phyloP scores from a whole-genome alignment of 1,140 invertebrate species.

The Chironomus striatipennis region DNA sequence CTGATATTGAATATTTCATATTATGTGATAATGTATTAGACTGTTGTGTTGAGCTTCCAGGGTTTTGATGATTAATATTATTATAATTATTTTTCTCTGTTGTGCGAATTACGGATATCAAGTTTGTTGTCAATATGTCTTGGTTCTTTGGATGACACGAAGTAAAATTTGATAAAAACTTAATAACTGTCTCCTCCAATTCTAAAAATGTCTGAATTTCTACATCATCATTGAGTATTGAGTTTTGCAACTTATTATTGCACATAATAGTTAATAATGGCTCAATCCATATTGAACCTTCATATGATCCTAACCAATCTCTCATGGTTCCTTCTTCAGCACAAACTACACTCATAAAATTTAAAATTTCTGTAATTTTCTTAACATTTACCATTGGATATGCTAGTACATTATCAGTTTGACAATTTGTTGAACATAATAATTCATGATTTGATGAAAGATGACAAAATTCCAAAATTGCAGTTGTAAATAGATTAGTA shows the following conservation, averaged over 20 bases:
- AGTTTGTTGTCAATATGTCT: constrained; percentile 65
- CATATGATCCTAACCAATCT: constrained; percentile 72
- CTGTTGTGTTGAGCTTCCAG: constrained; percentile 45
- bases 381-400: constrained; percentile 32
- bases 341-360: constrained; percentile 72
- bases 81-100: constrained; percentile 25
- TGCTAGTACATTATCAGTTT: constrained; percentile 44
- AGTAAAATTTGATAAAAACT: constrained; percentile 67
- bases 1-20: constrained; percentile 51
- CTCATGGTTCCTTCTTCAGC: constrained; percentile 64
- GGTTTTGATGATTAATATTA: constrained; percentile 34
- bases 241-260: constrained; percentile 38
- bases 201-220: constrained; percentile 49
- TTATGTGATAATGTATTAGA: constrained; percentile 26
- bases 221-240: constrained; percentile 42
- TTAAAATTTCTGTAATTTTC: constrained; percentile 54
- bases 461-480: constrained; percentile 48
- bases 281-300: constrained; percentile 75
- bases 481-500: constrained; percentile 53
- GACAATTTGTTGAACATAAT: constrained; percentile 26
- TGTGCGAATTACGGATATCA: constrained; percentile 43
- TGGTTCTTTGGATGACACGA: constrained; percentile 79
- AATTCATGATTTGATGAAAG: constrained; percentile 28
- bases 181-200: constrained; percentile 64
- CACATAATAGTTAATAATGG: constrained; percentile 68